Conservation (phyloP, 2,797 vertebrate genomes). For the Mycteria americana region DNA sequence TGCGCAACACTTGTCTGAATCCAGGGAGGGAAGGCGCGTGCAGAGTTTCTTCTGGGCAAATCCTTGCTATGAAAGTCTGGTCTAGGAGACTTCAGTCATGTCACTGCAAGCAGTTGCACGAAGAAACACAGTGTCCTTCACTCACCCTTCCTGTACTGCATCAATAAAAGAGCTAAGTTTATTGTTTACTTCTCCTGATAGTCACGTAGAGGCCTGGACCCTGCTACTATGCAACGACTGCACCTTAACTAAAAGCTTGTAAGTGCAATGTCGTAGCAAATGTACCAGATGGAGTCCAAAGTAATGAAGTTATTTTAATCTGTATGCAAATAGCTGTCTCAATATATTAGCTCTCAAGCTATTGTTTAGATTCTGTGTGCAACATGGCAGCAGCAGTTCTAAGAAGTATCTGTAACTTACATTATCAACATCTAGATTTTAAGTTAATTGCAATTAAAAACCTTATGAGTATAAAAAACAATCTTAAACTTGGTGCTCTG, state of each 20-base stretch:
- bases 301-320: background rate
- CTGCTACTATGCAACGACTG: background rate
- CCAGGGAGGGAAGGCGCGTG: accelerated
- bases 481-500: background rate
- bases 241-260: background rate
- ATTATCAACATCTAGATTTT: background rate
- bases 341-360: background rate
- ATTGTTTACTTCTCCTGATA: background rate
- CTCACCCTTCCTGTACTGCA: background rate
- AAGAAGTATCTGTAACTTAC: background rate
- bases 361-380: background rate
- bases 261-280: background rate
- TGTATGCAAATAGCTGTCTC: background rate
- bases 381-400: background rate
- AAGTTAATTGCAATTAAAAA: background rate
- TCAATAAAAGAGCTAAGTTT: background rate
- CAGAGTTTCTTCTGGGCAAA: background rate
- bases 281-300: background rate
- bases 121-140: background rate
- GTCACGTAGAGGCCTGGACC: background rate
- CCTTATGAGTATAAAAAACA: background rate
- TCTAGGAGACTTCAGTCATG: background rate
- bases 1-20: accelerated
- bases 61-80: background rate
- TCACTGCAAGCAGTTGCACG: background rate